phyloP scores from a whole-genome alignment of 2,888 invertebrate genomes.

The Mesochorus sp. region DNA sequence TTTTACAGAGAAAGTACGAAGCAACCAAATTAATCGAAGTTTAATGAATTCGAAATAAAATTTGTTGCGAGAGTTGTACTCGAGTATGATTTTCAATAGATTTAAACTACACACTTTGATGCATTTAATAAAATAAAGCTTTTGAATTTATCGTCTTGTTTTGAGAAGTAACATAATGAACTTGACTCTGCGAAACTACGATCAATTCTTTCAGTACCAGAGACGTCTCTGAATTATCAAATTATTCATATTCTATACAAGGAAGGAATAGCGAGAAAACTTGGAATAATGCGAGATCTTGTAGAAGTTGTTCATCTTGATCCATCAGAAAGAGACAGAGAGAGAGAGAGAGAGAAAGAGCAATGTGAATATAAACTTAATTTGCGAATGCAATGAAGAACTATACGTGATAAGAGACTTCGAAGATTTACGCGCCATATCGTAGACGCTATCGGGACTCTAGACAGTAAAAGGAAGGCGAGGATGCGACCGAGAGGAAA shows the following conservation, averaged over 20 bases:
- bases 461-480: neutral
- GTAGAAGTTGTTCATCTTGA: conserved; percentile 2
- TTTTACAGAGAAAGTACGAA: too few species aligned
- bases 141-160: too few species aligned
- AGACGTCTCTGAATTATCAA: conserved; percentile 24
- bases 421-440: neutral
- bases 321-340: neutral
- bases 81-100: too few species aligned
- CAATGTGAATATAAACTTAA: conserved; percentile 32
- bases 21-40: too few species aligned
- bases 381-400: conserved; percentile 14
- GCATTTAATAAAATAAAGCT: too few species aligned
- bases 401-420: conserved; percentile 12
- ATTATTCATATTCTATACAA: conserved; percentile 34
- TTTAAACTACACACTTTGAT: too few species aligned
- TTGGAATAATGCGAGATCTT: neutral
- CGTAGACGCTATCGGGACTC: neutral
- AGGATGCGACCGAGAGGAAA: neutral
- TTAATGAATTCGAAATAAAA: too few species aligned
- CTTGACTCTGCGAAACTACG: neutral
- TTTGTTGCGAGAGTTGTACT: too few species aligned
- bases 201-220: neutral
- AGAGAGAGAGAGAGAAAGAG: neutral
- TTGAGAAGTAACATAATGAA: neutral
- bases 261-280: conserved; percentile 9